phyloP scores from a whole-genome alignment of 1,140 invertebrate species.

The Eciton burchellii region DNA sequence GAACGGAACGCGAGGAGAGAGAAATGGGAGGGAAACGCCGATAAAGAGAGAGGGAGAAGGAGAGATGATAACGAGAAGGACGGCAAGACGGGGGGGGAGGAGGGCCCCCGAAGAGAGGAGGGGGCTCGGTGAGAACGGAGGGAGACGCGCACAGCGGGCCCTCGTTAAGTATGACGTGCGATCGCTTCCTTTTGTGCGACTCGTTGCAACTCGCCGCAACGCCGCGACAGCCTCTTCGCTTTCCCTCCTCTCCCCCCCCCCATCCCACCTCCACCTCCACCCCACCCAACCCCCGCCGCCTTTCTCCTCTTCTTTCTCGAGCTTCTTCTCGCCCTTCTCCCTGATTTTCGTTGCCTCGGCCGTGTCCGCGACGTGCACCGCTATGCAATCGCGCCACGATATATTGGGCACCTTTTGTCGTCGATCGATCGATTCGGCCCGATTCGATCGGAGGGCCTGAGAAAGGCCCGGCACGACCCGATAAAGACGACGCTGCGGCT shows the following conservation, averaged over 20 bases:
- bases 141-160: conserved; percentile 67
- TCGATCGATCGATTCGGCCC: conserved; percentile 60
- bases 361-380: conserved; percentile 54
- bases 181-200: conserved; percentile 81
- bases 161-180: conserved; percentile 85
- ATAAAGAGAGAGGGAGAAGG: not conserved
- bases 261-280: conserved; percentile 50
- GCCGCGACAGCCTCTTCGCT: conserved; percentile 65
- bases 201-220: conserved; percentile 65
- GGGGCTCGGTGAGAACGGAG: conserved; percentile 22
- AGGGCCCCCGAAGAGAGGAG: not conserved
- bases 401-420: conserved; percentile 60
- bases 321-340: conserved; percentile 14
- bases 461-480: conserved; percentile 31
- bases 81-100: conserved; percentile 9
- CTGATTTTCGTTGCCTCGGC: conserved; percentile 61
- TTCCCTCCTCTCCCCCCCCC: conserved; percentile 34
- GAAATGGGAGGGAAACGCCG: conserved; percentile 42
- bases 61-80: conserved; percentile 10
- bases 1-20: conserved; percentile 68
- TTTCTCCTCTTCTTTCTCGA: conserved; percentile 60
- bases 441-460: conserved; percentile 52
- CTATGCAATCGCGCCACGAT: conserved; percentile 66
- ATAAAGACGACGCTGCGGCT: conserved; percentile 60
- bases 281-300: too few species aligned